Evolutionary conservation across 2,888 invertebrate species (phyloP), one percentile per base, ranked within the genome.

Genomic region (Phrixothrix hirtus): DNA sequence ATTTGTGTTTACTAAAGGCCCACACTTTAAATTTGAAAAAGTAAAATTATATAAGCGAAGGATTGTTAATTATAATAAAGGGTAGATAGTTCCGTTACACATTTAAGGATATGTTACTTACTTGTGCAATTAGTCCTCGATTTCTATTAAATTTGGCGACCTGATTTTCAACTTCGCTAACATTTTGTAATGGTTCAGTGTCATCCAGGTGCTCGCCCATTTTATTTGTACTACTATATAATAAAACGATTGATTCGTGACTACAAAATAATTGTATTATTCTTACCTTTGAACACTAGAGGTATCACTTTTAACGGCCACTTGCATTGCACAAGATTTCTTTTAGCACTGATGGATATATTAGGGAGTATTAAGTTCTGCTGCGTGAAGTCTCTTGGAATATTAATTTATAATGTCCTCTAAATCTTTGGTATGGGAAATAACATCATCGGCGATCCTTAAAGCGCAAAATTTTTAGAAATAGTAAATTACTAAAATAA

Each of bases 121-220:
- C 62, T 52, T 64, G 64, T 31, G 64, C 61, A 15, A 59, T 55
- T 29, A 64, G 55, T 44, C 63, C 55, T 41, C 51, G 45, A 12
- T 31, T 26, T 13, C 12, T 11, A 3, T 26, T 46, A 30, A 14
- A 30, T 29, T 47, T 55, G 3, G 35, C 37, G 14, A 42, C 46
- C 26, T 49, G 39, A 35, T 42, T 55, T 44, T 55, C 44, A 30
- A 35, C 26, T 44, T 37, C 38, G 14, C 17, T 29, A 10, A 14
- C 17, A 21, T 50, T 34, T 30, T 50, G 44, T 5, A 50, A 21
- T n/a, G 44, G 44, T 39, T 50, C 38, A 11, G 44, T 44, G 29
- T 50, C 44, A 13, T 11, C 31, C 1, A 44, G 10, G 6, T 30
- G 36, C 3, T 50, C 43, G 16, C 38, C 38, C 10, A 39, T 29